Conservation (phyloP, 2,113 vertebrate genomes). For the Bubo scandiacus region DNA sequence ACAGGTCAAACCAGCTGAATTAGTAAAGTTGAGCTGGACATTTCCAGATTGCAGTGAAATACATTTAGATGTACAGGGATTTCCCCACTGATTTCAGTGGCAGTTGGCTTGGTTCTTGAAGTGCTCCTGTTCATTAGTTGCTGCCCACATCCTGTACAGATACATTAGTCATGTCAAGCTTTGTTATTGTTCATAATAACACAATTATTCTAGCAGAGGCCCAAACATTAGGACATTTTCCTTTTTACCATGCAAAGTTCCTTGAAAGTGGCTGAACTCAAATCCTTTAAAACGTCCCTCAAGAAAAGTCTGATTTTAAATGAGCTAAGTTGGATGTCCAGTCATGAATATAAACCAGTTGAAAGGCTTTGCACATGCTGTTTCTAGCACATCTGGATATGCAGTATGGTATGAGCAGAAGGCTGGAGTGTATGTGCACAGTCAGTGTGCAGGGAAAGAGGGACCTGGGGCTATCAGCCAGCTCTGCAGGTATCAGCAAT, state of each 20-base stretch:
- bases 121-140: neutral
- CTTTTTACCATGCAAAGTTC: neutral
- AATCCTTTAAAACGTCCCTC: neutral
- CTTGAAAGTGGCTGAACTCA: neutral
- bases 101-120: neutral
- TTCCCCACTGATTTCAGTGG: neutral
- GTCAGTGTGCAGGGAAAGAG: neutral
- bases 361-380: neutral
- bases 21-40: neutral
- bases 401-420: neutral
- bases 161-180: neutral
- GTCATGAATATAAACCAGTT: neutral
- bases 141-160: neutral
- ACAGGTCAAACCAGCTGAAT: neutral
- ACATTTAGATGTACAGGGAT: neutral
- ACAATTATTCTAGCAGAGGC: neutral
- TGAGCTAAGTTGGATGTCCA: neutral
- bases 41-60: neutral
- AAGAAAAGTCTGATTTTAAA: neutral
- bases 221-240: neutral
- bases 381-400: neutral
- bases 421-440: rapidly evolving
- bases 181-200: neutral
- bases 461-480: neutral
- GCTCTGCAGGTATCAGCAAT: neutral